Base-by-base conservation (phyloP, 2,113 vertebrate genomes). In the Sula dactylatra region DNA sequence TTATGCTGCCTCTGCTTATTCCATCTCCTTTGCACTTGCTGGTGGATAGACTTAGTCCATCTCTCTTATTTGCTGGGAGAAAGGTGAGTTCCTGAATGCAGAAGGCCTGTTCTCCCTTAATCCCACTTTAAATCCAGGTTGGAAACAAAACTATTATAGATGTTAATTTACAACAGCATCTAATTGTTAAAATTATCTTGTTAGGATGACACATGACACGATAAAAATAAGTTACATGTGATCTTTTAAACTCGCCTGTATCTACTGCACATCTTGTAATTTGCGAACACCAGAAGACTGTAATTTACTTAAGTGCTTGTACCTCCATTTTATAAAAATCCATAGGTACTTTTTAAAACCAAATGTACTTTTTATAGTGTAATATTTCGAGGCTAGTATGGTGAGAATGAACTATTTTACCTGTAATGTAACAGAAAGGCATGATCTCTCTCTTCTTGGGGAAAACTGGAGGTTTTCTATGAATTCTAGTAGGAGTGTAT, bases 241-340 rank as follows among this genome's bases (percentile, higher is more conserved):
- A 84, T 61, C 36, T 55, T 96, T 62, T 71, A 50, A 82, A 86
- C 65, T 94, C 42, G 34, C 64, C 65, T 32, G 4, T 88, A 65
- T 56, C 82, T 96, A 67, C 67, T 94, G 66, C 34, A 76, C 70
- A 49, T 86, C 25, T 70, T 76, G 77, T 77, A 52, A 61, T 94
- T 92, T 95, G 66, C 84, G 91, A 94, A 74, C 47, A 90, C 59
- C 70, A 77, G 47, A 84, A 52, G 58, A 62, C 64, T 85, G 66
- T 82, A 69, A 91, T 93, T 94, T 95, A 73, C 54, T 82, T 80
- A 89, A 94, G 29, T 77, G 42, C 54, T 82, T 58, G 9, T 66
- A 54, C 31, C 27, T 94, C 80, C 34, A n/a, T 93, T 94, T 95
- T 93, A 80, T 91, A 89, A 80, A 93, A 91, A 62, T 77, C 84